Conservation (phyloP, 2,797 vertebrate species). For the Clamator glandarius region DNA sequence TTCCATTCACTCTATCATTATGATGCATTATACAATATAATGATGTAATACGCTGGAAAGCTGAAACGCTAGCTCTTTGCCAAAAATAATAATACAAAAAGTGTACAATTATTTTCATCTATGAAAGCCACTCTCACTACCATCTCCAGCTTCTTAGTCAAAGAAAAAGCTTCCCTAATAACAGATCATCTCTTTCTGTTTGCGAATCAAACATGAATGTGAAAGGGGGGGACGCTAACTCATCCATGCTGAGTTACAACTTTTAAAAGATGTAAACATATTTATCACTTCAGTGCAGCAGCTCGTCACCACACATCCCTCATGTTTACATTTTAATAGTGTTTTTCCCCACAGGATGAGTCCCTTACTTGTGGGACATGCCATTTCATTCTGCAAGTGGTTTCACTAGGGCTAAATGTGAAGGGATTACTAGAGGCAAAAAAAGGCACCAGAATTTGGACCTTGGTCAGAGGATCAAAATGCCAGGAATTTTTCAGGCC, state of each 20-base stretch:
- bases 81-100: conserved; percentile 86
- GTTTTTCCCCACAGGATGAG: background rate
- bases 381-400: background rate
- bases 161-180: conserved; percentile 81
- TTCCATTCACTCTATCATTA: conserved; percentile 84
- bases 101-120: conserved; percentile 85
- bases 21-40: conserved; percentile 86
- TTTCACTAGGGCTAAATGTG: background rate
- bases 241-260: conserved; percentile 69
- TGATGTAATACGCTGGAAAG: conserved; percentile 83
- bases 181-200: conserved; percentile 77
- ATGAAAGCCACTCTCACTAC: conserved; percentile 79
- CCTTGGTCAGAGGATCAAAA: background rate
- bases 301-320: background rate
- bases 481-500: background rate
- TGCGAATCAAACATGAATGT: conserved; percentile 65
- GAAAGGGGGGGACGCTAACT: conserved; percentile 58
- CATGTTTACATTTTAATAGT: background rate
- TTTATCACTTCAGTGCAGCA: conserved; percentile 50
- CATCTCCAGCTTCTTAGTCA: conserved; percentile 76
- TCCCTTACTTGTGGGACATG: background rate
- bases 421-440: background rate
- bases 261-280: conserved; percentile 78
- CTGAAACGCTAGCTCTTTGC: conserved; percentile 75
- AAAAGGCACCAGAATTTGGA: background rate